Evolutionary conservation across 1,140 invertebrate species (phyloP).

Genomic region (Mercenaria mercenaria): DNA sequence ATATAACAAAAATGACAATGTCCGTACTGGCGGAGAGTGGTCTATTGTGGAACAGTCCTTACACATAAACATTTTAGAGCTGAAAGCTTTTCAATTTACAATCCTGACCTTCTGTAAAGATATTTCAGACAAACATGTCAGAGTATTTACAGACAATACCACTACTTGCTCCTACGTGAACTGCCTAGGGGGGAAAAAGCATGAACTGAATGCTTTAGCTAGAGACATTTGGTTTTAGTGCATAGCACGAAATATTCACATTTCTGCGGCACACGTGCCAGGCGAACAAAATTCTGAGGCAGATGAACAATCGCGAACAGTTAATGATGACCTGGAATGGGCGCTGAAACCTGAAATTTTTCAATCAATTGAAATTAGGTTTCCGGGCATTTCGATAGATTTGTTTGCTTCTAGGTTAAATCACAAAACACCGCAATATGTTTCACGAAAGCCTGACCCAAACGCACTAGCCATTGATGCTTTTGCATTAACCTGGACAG

Average conservation of each 20-base stretch:
- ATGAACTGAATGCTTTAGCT: background rate
- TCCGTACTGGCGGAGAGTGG: slow-evolving; percentile 33
- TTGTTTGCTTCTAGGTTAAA: too few species aligned
- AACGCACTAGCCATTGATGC: too few species aligned
- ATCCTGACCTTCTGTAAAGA: background rate
- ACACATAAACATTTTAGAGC: slow-evolving; percentile 57
- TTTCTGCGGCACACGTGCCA: slow-evolving; percentile 8
- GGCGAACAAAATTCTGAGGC: background rate
- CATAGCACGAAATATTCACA: background rate
- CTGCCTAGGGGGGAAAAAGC: slow-evolving; percentile 45
- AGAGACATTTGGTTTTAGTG: slow-evolving; percentile 3
- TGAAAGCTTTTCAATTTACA: slow-evolving; percentile 42
- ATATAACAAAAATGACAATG: background rate
- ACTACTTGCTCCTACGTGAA: slow-evolving; percentile 60
- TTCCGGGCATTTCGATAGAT: background rate
- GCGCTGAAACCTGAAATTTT: background rate
- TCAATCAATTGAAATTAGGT: too few species aligned
- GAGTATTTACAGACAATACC: slow-evolving; percentile 56
- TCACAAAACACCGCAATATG: too few species aligned
- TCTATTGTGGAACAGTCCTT: background rate
- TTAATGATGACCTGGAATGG: background rate
- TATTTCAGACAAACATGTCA: background rate
- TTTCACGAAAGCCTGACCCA: too few species aligned
- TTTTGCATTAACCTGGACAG: too few species aligned
- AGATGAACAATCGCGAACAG: background rate